Evolutionary conservation across 2,797 vertebrate species (phyloP).

Genomic region (Fringilla coelebs): DNA sequence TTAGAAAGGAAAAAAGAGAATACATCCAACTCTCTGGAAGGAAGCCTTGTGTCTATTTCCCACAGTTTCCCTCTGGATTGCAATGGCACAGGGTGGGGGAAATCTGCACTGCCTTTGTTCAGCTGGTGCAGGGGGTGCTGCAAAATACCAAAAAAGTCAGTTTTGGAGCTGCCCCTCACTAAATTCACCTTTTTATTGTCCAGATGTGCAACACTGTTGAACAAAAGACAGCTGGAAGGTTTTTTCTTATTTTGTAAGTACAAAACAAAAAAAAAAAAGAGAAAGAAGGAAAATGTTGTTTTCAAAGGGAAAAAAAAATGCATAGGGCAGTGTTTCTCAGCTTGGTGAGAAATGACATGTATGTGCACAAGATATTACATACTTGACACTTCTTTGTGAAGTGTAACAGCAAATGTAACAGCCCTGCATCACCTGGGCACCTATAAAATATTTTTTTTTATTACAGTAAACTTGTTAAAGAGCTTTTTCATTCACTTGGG

Average conservation of each 20-base stretch:
- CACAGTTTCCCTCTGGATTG: accelerated
- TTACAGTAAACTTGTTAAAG: background rate
- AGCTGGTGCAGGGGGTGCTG: background rate
- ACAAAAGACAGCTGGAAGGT: background rate
- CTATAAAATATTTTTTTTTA: background rate
- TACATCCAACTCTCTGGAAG: accelerated
- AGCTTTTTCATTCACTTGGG: background rate
- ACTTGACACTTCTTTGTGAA: background rate
- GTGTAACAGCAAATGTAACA: no score
- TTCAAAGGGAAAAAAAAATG: background rate
- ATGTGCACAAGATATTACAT: accelerated
- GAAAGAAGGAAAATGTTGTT: background rate
- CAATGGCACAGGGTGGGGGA: background rate
- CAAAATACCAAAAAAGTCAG: background rate
- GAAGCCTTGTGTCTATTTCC: background rate
- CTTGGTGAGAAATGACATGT: background rate
- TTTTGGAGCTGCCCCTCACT: background rate
- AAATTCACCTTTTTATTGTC: background rate
- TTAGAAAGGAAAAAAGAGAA: background rate
- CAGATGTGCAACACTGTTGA: accelerated
- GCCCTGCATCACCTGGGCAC: background rate
- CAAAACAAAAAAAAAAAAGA: no score
- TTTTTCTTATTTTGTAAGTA: background rate
- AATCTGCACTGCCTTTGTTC: background rate
- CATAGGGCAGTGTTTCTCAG: background rate